Percentiles rank a stretch among this genome's conserved stretches.
Conservation (phyloP, 2,113 vertebrate species). For the Diadophis punctatus region DNA sequence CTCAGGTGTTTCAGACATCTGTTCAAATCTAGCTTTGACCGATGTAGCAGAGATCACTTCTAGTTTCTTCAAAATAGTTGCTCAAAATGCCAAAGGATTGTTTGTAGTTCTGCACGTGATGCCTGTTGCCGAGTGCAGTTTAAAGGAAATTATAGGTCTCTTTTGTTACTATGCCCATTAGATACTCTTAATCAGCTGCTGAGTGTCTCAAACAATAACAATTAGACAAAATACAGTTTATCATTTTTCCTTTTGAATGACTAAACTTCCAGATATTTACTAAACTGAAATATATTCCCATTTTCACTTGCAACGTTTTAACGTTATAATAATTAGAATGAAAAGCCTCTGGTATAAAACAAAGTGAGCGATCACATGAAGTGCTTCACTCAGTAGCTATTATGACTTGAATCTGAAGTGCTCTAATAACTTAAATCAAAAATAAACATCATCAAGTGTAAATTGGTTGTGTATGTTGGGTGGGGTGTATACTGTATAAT, state of each 20-base stretch:
- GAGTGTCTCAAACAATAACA: neutral
- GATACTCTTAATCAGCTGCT: slow-evolving; percentile 8
- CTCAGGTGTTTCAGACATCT: neutral
- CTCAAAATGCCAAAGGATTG: neutral
- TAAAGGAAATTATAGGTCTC: neutral
- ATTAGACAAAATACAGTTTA: neutral
- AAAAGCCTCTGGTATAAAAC: slow-evolving; percentile 7
- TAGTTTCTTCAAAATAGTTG: neutral
- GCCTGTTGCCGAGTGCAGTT: neutral
- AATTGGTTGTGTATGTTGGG: slow-evolving; percentile 16
- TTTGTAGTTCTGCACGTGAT: neutral
- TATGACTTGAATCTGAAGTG: slow-evolving; percentile 39
- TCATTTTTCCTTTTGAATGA: slow-evolving; percentile 11
- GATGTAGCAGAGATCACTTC: neutral
- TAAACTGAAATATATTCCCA: slow-evolving; percentile 31
- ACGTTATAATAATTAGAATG: neutral
- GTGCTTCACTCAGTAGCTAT: slow-evolving; percentile 33
- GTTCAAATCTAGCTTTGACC: neutral
- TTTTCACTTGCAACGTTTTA: slow-evolving; percentile 16
- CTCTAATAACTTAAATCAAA: slow-evolving; percentile 51
- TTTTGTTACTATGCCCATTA: neutral
- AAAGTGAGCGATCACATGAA: slow-evolving; percentile 31
- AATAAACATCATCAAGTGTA: slow-evolving; percentile 63
- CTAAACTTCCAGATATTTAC: slow-evolving; percentile 9
- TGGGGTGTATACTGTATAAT: slow-evolving; percentile 63